Evolutionary conservation across 2,113 vertebrate species (phyloP), one percentile per base, ranked within the genome.

Genomic region (Corydoras sp.): DNA sequence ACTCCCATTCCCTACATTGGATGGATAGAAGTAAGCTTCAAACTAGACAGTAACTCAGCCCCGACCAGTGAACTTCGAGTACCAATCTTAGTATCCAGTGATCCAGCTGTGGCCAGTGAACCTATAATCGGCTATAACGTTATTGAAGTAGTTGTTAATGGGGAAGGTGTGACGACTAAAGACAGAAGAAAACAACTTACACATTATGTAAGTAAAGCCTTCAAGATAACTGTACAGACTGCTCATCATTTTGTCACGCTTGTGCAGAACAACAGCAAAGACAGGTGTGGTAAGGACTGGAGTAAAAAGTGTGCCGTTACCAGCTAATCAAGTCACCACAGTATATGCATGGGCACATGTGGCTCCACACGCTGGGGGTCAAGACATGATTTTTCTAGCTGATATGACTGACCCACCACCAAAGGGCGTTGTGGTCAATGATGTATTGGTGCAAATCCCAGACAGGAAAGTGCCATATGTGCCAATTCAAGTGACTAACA

Each of bases 11-110:
- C 18, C 18, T 24, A 24, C 18, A 24, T 24, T 24, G 18, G 69
- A 30, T 72, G 63, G 75, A 58, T 70, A 48, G 68, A 75, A 69
- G 61, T 75, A 9, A 50, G 31, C 13, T 71, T 72, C 12, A 9
- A 55, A 54, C 48, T 78, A 2, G 68, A 62, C 43, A 71, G 64
- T 32, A 72, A 75, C n/a, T 24, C 18, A 2, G 1, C 18, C 18
- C 2, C 18, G 18, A 24, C 18, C 18, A 24, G 18, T 24, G 18
- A 24, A 24, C 18, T 24, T 1, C 18, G 18, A 24, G 18, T 24
- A 2, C 18, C 18, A 24, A 24, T 24, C 18, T 24, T 24, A 24
- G 18, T 24, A 24, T 24, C 18, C 18, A 24, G 18, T 24, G 18
- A 24, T 2, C 1, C 18, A 24, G 2, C 18, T 2, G 18, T 24